Conservation (phyloP, 2,113 vertebrate genomes). For the Oreochromis spilurus region DNA sequence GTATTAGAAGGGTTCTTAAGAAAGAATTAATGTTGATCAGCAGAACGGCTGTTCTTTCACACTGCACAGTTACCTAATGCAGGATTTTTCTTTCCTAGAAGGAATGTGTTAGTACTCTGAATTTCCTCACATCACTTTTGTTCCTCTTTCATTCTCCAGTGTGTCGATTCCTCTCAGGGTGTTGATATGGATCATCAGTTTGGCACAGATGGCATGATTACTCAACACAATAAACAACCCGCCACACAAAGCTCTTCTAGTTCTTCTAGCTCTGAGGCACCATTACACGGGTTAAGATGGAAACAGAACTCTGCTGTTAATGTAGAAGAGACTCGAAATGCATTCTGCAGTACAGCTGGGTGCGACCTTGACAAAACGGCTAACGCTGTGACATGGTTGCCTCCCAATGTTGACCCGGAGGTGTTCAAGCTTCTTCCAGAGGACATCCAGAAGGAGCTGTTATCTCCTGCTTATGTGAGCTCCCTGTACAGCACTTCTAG, state of each 20-base stretch:
- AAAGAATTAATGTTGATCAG: not conserved
- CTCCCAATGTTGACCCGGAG: constrained; percentile 73
- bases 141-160: not conserved
- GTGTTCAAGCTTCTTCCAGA: constrained; percentile 81
- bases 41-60: not conserved
- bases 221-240: not conserved
- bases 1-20: not conserved
- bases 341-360: not conserved
- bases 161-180: not conserved
- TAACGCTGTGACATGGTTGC: constrained; percentile 21
- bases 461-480: constrained; percentile 48
- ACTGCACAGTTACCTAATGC: not conserved
- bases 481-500: not conserved
- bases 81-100: not conserved
- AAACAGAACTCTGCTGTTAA: constrained; percentile 8
- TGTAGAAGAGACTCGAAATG: not conserved
- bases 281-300: not conserved
- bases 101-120: not conserved
- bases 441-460: constrained; percentile 81
- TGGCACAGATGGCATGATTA: not conserved
- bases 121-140: not conserved
- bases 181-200: not conserved
- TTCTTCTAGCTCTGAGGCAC: not conserved
- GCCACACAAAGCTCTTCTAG: not conserved
- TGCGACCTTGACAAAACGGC: not conserved